Base-by-base conservation (phyloP, 2,888 invertebrate genomes). In the Cataglyphis altisquamis region DNA sequence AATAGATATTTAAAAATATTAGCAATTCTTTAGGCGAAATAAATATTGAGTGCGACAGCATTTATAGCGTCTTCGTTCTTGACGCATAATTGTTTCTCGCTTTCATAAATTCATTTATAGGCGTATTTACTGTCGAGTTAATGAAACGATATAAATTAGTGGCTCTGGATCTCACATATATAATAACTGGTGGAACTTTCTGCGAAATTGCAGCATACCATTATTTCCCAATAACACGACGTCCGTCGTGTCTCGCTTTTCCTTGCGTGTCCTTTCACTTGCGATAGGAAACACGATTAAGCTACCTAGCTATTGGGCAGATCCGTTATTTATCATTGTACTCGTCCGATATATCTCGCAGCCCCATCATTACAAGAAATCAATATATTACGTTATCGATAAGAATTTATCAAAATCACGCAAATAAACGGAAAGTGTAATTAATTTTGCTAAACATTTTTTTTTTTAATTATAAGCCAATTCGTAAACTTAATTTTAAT, bases 261-360 rank as follows among this genome's bases (percentile, higher is more conserved):
- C 74, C 78, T 77, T 36, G 63, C 52, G 21, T 78, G 72, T 36
- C 74, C 52, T 84, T 87, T 87, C 87, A 66, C 67, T 55, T 63
- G 66, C 87, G 87, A 86, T 81, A 62, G 87, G 63, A 83, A 74
- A 75, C 64, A 67, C 68, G 86, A 78, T 86, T 83, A 77, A 45
- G 68, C 68, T 68, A 77, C 60, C 78, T 80, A 60, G 60, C 72
- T 72, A 80, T 80, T 80, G 72, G 72, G 45, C 60, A 72, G 72
- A 62, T 80, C 60, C 60, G 45, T 70, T 72, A 80, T 45, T 80
- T 80, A 80, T 80, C 70, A 60, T 80, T 70, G 72, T 70, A 70
- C 45, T 77, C 78, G 55, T 77, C 68, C 77, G 72, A 21, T 60
- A 25, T 80, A 80, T 80, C 72, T 70, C 32, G 45, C 32, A 41